Conservation (phyloP, 1,140 invertebrate genomes). For the Drosophila ogumai region DNA sequence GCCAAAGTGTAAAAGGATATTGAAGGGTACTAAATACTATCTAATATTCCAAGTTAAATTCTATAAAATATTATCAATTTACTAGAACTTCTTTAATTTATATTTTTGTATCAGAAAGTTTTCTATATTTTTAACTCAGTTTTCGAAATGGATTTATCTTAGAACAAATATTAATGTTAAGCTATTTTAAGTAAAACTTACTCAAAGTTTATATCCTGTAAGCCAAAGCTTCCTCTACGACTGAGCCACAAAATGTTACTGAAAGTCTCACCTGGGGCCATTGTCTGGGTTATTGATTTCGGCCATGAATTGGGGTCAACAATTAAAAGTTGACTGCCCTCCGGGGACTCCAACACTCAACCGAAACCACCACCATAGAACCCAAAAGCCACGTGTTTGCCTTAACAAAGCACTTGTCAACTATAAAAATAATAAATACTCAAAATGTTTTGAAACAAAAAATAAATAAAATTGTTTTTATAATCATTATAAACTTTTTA, state of each 20-base stretch:
- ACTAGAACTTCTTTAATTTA: too few relatives aligned
- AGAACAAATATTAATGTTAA: slow-evolving; percentile 33
- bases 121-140: not conserved
- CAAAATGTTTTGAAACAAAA: not conserved
- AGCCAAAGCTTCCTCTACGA: slow-evolving; percentile 36
- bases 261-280: slow-evolving; percentile 16
- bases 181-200: slow-evolving; percentile 38
- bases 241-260: slow-evolving; percentile 47
- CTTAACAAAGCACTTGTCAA: not conserved
- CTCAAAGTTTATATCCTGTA: slow-evolving; percentile 27
- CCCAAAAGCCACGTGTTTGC: slow-evolving; percentile 3
- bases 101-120: not conserved
- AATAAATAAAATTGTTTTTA: not conserved
- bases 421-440: slow-evolving; percentile 8
- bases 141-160: slow-evolving; percentile 3
- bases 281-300: slow-evolving; percentile 39
- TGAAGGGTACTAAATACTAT: not conserved
- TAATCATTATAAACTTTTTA: not conserved
- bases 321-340: slow-evolving; percentile 47
- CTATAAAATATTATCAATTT: not conserved
- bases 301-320: slow-evolving; percentile 32
- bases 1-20: slow-evolving; percentile 16
- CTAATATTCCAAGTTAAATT: not conserved
- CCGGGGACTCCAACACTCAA: not conserved
- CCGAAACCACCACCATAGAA: not conserved